Percentiles rank a stretch among this genome's conserved stretches.
These are phyloP conservation scores for Pangasius macronema DNA, from an alignment of 2,797 vertebrate genomes.

Conservation along the genomic window DNA sequence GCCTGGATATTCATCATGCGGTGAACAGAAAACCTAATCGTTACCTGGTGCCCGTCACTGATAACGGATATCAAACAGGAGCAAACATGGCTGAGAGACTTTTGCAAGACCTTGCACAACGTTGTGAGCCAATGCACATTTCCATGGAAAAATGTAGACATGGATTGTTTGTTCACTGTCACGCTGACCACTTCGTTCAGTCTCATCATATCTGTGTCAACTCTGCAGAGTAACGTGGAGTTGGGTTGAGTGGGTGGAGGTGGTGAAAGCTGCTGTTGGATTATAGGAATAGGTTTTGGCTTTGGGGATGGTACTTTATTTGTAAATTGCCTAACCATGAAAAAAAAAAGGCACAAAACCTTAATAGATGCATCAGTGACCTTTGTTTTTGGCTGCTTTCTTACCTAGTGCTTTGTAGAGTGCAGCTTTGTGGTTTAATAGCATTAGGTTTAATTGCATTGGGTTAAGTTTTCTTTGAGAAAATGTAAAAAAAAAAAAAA, in stretches of 20 bases:
- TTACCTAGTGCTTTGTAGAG: no score
- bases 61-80: background rate
- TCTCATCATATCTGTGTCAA: background rate
- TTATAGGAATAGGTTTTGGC: background rate
- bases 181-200: background rate
- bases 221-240: background rate
- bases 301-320: background rate
- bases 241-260: background rate
- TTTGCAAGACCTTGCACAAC: slow-evolving; percentile 24
- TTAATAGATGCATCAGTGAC: background rate
- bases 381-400: background rate
- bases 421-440: background rate
- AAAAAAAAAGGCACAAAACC: background rate
- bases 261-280: background rate
- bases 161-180: slow-evolving; percentile 17
- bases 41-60: background rate
- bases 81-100: slow-evolving; percentile 12
- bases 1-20: background rate
- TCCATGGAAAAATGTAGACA: slow-evolving; percentile 17
- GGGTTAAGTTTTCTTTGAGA: background rate
- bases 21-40: background rate
- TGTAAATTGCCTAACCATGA: background rate
- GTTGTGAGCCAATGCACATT: background rate
- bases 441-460: no score
- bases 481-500: background rate